These are phyloP conservation scores for Pachycephala philippinensis DNA, from an alignment of 2,113 vertebrate genomes.

Conservation along the genomic window DNA sequence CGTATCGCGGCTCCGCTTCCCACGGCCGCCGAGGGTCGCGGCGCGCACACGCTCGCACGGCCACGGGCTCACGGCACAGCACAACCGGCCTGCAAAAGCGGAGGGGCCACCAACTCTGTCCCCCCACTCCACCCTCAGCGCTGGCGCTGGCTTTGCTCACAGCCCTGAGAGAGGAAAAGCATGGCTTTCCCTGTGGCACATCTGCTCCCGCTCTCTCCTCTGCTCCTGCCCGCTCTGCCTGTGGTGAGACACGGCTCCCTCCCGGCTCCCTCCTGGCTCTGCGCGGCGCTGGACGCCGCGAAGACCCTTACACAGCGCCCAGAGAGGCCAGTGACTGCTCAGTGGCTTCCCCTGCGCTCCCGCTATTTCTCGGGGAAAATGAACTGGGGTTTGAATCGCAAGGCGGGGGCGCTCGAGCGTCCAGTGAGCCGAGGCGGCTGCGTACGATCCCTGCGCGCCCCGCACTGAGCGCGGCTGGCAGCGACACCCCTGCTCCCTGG, in stretches of 20 bases:
- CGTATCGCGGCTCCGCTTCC: not conserved
- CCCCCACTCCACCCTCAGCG: not conserved
- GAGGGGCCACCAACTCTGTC: not conserved
- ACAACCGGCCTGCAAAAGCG: not conserved
- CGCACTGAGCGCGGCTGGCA: not conserved
- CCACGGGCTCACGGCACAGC: not conserved
- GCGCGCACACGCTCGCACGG: not conserved
- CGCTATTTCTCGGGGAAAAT: not conserved
- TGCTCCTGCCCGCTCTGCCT: not conserved
- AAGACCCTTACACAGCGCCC: not conserved
- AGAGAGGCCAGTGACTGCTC: not conserved
- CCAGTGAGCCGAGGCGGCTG: not conserved
- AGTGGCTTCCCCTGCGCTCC: not conserved
- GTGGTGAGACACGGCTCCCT: not conserved
- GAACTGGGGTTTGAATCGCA: not conserved
- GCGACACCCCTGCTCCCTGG: not conserved
- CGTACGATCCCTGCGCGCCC: not conserved
- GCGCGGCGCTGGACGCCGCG: not conserved
- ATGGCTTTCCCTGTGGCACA: not conserved
- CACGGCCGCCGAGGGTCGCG: not conserved
- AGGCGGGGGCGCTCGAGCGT: not conserved
- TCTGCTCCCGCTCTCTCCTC: not conserved
- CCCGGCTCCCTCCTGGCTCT: not conserved
- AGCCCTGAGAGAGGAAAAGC: not conserved
- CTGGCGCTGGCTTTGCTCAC: not conserved